These are phyloP conservation scores for Sphinx pinastri DNA, from an alignment of 2,888 invertebrate genomes.

Conservation along the genomic window DNA sequence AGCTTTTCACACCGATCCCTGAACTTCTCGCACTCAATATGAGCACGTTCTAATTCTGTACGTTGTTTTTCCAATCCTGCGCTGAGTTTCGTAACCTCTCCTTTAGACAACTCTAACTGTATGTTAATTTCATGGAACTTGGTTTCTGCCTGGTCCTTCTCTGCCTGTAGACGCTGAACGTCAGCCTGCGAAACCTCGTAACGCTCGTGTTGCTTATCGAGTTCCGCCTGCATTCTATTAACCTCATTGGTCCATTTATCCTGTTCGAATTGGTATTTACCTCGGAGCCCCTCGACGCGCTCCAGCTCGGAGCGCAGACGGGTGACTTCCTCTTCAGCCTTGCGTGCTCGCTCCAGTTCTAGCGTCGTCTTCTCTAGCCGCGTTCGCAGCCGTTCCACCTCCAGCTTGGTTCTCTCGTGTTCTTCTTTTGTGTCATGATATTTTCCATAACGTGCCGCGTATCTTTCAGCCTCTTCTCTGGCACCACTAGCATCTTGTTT, in stretches of 20 bases:
- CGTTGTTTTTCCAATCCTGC: conserved; percentile 91
- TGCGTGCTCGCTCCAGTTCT: conserved; percentile 90
- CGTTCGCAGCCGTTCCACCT: conserved; percentile 91
- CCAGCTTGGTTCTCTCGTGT: conserved; percentile 89
- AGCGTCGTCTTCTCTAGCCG: conserved; percentile 91
- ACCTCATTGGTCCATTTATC: conserved; percentile 84
- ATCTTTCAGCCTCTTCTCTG: conserved; percentile 90
- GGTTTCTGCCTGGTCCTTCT: conserved; percentile 88
- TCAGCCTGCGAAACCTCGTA: conserved; percentile 90
- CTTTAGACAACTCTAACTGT: conserved; percentile 91
- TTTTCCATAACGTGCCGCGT: conserved; percentile 88
- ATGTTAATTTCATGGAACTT: conserved; percentile 90
- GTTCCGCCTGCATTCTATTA: conserved; percentile 90
- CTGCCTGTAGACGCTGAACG: conserved; percentile 86
- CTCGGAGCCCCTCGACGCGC: conserved; percentile 88
- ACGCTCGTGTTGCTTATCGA: conserved; percentile 90
- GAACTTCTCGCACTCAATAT: conserved; percentile 95
- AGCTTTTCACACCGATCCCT: conserved; percentile 94
- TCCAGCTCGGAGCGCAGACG: conserved; percentile 88
- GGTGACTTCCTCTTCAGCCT: conserved; percentile 87
- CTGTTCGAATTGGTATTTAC: conserved; percentile 84
- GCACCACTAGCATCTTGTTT: conserved; percentile 89
- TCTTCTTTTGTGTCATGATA: conserved; percentile 91
- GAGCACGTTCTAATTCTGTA: conserved; percentile 91
- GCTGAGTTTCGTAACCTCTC: conserved; percentile 89